Evolutionary conservation across 2,888 invertebrate species (phyloP), one percentile per base, ranked within the genome.

Genomic region (Oegoconia quadripuncta): DNA sequence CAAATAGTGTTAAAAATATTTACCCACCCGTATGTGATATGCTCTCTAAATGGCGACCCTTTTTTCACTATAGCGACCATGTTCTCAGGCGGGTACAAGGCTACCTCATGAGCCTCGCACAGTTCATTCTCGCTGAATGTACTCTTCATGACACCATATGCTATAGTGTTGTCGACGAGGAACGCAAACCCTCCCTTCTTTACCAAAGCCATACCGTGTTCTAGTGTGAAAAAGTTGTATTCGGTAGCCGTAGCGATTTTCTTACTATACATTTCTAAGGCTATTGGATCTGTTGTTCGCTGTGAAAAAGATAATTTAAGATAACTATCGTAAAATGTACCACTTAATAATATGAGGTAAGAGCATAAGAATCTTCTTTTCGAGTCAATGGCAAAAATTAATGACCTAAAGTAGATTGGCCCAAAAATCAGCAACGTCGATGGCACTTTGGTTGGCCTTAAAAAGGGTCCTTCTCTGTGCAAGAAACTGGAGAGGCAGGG

Each of bases 181-280:
- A 91, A 93, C 0, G 93, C 93, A 59, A 91, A 93, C 2, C 90
- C 91, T 2, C 93, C 93, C 18, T 74, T 67, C 59, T 89, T 89
- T 1, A 93, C 90, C 48, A 88, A 64, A 0, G 71, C 68, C 61
- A 93, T 77, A 8, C 93, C 93, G 31, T 84, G 69, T 4, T 79
- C 81, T 0, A 91, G 80, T 8, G 80, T 59, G 39, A 88, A 87
- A 70, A 90, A 91, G 48, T 90, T 89, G 23, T 73, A 50, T 0
- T 56, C 49, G 1, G 55, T 50, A 0, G 45, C 44, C 1, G 66
- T 63, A 1, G 61, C 65, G 17, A 93, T 88, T 73, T 92, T 93
- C 48, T 79, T 89, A 8, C 86, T 70, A 60, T 89, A 91, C 15
- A 93, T 70, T 48, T 90, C 76, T 41, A 89, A 65, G 2, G 91